Conservation (phyloP, 2,797 vertebrate genomes). For the Triplophysa bombifrons region DNA sequence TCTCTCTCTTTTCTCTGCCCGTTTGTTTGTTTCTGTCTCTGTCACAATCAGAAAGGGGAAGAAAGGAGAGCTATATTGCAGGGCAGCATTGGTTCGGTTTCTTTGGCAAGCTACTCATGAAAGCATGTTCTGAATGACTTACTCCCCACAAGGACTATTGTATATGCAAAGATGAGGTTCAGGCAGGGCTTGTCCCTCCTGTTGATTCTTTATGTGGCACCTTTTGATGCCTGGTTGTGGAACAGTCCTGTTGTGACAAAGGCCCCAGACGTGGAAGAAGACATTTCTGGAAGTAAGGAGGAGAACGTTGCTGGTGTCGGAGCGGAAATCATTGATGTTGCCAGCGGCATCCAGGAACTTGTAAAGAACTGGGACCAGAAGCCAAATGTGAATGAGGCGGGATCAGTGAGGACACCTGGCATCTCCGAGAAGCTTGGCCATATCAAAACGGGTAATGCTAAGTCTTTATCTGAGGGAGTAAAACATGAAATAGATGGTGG, state of each 20-base stretch:
- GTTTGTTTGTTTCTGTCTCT: conserved; percentile 47
- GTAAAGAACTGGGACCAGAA: conserved; percentile 70
- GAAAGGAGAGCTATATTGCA: conserved; percentile 47
- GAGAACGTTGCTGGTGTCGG: conserved; percentile 72
- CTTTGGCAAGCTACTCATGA: conserved; percentile 55
- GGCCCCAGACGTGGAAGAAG: background rate
- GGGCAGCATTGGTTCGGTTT: conserved; percentile 37
- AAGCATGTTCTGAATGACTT: conserved; percentile 37
- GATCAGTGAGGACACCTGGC: conserved; percentile 50
- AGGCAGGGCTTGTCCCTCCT: conserved; percentile 54
- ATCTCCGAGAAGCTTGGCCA: conserved; percentile 6
- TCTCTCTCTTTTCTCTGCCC: conserved; percentile 51
- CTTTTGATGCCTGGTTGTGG: conserved; percentile 66
- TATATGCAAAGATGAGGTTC: conserved; percentile 44
- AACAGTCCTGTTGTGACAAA: accelerated
- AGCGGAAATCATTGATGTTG: conserved; percentile 70
- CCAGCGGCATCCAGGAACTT: conserved; percentile 70
- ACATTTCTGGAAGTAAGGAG: background rate
- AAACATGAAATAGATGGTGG: conserved; percentile 41
- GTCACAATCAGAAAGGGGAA: conserved; percentile 28
- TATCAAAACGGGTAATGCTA: conserved; percentile 65
- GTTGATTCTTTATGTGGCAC: conserved; percentile 56
- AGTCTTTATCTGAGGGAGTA: conserved; percentile 51
- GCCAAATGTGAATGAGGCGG: conserved; percentile 25
- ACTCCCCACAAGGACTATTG: conserved; percentile 57